A percentile compares a stretch with the other conserved stretches of the same genome.
These are phyloP conservation scores for Nomada fabriciana DNA, from an alignment of 2,888 invertebrate genomes.

Conservation along the genomic window DNA sequence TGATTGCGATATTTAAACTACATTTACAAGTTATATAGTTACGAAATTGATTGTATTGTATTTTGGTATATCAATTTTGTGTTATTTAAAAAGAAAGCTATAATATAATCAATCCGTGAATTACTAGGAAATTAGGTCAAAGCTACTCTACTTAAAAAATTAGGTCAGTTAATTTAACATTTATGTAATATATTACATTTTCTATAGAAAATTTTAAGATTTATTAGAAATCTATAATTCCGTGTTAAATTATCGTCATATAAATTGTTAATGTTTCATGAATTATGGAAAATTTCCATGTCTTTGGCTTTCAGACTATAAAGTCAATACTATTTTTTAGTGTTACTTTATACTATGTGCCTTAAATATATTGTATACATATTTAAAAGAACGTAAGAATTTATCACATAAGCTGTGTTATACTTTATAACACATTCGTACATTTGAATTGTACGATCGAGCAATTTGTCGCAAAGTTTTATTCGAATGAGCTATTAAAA, in stretches of 20 bases:
- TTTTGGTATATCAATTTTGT: slow-evolving; percentile 11
- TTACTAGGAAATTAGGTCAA: slow-evolving; percentile 9
- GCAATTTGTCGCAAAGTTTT: slow-evolving; percentile 10
- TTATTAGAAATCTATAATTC: slow-evolving; percentile 3
- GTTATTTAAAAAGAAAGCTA: background rate
- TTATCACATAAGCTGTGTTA: slow-evolving; percentile 17
- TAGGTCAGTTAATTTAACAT: slow-evolving; percentile 8
- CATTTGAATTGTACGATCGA: slow-evolving; percentile 14
- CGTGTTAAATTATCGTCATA: slow-evolving; percentile 5
- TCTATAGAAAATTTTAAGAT: slow-evolving; percentile 14
- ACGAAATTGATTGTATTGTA: slow-evolving; percentile 13
- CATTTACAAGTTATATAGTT: slow-evolving; percentile 18
- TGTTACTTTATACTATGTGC: slow-evolving; percentile 45
- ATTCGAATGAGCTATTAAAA: slow-evolving; percentile 8
- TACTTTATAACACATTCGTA: slow-evolving; percentile 29
- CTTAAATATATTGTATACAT: slow-evolving; percentile 40
- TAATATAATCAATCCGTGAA: slow-evolving; percentile 1
- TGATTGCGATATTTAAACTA: slow-evolving; percentile 1
- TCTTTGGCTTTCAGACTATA: slow-evolving; percentile 35
- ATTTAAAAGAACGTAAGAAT: slow-evolving; percentile 17
- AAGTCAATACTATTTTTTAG: slow-evolving; percentile 27
- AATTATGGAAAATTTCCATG: slow-evolving; percentile 32
- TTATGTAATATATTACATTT: background rate
- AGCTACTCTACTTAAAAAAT: background rate
- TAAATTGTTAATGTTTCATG: slow-evolving; percentile 24